Percentiles rank a stretch among this genome's conserved stretches.
These are phyloP conservation scores for Danio kyathit DNA, from an alignment of 2,797 vertebrate genomes.

Conservation along the genomic window DNA sequence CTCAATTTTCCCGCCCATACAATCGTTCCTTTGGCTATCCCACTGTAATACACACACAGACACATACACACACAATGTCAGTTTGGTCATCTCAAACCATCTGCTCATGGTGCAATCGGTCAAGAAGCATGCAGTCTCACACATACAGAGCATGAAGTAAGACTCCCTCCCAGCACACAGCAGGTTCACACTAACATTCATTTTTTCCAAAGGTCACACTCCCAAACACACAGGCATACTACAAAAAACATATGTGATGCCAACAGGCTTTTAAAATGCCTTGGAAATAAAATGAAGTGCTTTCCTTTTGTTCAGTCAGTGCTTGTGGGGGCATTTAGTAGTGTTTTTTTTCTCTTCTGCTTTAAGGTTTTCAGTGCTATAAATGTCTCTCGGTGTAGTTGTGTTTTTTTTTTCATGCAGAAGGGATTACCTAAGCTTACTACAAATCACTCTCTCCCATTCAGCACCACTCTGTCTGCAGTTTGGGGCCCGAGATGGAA, in stretches of 20 bases:
- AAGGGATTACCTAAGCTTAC: conserved; percentile 44
- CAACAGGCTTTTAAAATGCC: not conserved
- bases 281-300: conserved; percentile 27
- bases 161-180: conserved; percentile 1
- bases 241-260: conserved; percentile 13
- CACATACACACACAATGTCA: not conserved
- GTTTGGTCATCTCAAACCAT: conserved; percentile 20
- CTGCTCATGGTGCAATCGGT: not conserved
- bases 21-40: not conserved
- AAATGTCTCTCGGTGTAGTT: conserved; percentile 38
- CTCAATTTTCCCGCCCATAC: not conserved
- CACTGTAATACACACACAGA: not conserved
- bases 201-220: conserved; percentile 23
- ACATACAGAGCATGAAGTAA: conserved; percentile 3
- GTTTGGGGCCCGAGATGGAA: conserved; percentile 3
- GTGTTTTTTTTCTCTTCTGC: conserved; percentile 22
- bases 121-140: not conserved
- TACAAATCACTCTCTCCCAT: conserved; percentile 37
- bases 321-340: conserved; percentile 15
- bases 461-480: not conserved
- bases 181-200: conserved; percentile 36
- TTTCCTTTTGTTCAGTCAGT: not conserved
- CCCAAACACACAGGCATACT: not conserved
- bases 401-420: conserved; percentile 36
- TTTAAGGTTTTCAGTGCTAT: conserved; percentile 1